phyloP scores from a whole-genome alignment of 2,888 invertebrate species.

The Laothoe populi region DNA sequence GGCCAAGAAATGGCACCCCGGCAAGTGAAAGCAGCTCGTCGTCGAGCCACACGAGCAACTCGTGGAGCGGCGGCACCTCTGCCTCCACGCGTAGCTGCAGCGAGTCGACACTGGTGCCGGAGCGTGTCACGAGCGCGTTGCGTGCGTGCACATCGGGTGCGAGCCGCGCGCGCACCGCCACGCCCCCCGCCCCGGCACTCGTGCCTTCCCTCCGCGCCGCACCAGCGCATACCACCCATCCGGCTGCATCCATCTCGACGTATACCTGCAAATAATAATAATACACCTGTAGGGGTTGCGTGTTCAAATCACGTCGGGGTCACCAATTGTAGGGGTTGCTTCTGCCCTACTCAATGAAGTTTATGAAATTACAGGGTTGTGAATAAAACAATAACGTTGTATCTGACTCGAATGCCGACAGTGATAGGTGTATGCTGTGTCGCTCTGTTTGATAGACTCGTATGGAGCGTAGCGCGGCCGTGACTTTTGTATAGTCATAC shows the following conservation, averaged over 20 bases:
- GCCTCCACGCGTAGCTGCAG: slow-evolving; percentile 64
- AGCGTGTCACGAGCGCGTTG: slow-evolving; percentile 49
- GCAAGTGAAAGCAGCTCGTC: slow-evolving; percentile 87
- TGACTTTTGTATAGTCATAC: too few relatives aligned
- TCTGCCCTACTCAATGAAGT: too few relatives aligned
- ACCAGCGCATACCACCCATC: slow-evolving; percentile 41
- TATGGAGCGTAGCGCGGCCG: too few relatives aligned
- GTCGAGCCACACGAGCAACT: slow-evolving; percentile 93
- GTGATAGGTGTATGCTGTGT: too few relatives aligned
- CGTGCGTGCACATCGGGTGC: slow-evolving; percentile 40
- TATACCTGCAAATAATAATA: slow-evolving; percentile 49
- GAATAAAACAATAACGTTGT: too few relatives aligned
- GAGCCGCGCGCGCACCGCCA: slow-evolving; percentile 34
- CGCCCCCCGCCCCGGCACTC: slow-evolving; percentile 39
- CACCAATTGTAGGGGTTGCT: too few relatives aligned
- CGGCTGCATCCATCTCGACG: slow-evolving; percentile 53
- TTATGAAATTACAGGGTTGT: too few relatives aligned
- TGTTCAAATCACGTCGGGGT: too few relatives aligned
- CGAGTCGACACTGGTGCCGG: slow-evolving; percentile 29
- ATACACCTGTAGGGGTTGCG: too few relatives aligned
- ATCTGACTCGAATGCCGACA: too few relatives aligned
- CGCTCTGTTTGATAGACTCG: too few relatives aligned
- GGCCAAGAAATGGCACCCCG: slow-evolving; percentile 90
- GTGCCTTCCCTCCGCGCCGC: slow-evolving; percentile 25
- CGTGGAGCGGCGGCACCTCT: slow-evolving; percentile 85